Conservation (phyloP, 2,113 vertebrate species). For the Neolamprologus devosi region DNA sequence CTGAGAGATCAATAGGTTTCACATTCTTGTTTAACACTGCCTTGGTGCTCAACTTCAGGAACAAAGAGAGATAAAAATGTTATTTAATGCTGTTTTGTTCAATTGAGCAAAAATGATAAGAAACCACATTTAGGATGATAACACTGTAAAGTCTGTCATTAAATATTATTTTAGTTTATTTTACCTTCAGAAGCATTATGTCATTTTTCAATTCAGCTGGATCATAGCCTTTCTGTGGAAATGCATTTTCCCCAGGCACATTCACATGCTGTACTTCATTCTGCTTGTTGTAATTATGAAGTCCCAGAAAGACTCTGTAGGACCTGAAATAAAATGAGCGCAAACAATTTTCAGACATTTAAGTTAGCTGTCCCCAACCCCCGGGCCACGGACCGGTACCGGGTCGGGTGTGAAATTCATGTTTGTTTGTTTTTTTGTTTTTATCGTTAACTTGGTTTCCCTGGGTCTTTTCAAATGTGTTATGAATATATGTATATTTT, state of each 20-base stretch:
- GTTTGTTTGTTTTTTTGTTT: background rate
- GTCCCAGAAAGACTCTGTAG: background rate
- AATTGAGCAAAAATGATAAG: background rate
- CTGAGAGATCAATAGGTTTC: conserved; percentile 3
- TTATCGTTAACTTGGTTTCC: background rate
- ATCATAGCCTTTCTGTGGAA: background rate
- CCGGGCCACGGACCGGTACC: background rate
- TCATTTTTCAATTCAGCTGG: fast-evolving
- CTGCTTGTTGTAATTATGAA: fast-evolving
- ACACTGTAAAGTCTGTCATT: background rate
- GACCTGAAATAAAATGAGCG: background rate
- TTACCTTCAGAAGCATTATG: conserved; percentile 61
- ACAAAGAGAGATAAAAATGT: background rate
- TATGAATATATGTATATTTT: background rate
- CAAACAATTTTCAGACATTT: background rate
- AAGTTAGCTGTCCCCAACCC: background rate
- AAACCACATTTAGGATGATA: background rate
- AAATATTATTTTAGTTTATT: background rate
- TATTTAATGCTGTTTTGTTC: background rate
- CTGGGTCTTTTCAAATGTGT: background rate
- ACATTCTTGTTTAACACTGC: conserved; percentile 49
- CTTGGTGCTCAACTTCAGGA: conserved; percentile 64
- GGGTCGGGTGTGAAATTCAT: background rate
- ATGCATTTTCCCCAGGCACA: fast-evolving
- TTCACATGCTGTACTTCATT: fast-evolving